Evolutionary conservation across 1,140 invertebrate genomes (phyloP), one percentile per base, ranked within the genome.

Genomic region (Ptiloglossa arizonensis): DNA sequence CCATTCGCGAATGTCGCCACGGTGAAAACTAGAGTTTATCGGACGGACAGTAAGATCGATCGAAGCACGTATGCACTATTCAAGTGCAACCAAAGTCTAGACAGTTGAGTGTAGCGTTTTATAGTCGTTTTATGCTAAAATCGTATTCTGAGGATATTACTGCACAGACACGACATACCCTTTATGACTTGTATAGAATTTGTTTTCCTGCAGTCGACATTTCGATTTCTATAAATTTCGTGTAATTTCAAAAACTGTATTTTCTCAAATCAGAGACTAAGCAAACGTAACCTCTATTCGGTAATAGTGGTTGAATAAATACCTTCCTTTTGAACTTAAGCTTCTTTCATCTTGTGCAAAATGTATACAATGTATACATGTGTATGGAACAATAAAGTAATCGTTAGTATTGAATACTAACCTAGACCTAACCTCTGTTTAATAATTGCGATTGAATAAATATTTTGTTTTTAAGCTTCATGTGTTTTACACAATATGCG

Each of bases 1-100:
- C 41, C 54, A 24, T 48, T 68, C 66, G 64, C 64, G 32, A 44
- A 48, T 75, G 73, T 75, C 73, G 29, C 41, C 41, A 35, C 73
- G 64, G 52, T 69, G 64, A 63, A 67, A 69, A 76, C 67, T 81
- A 75, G 54, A 81, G 59, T 81, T 82, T 56, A 67, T 68, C 62
- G 67, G 62, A 77, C 22, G 41, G 50, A 69, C 62, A 4, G 76
- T 67, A 77, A 78, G 62, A 83, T 83, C 81, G 81, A 83, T 83
- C 67, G 60, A 64, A 50, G 32, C 29, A 64, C 22, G 38, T 69
- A 60, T 57, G 35, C 68, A 57, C 52, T 29, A 48, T 69, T 71
- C 72, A 66, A 60, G 52, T 68, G 78, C 35, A 44, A 48, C 29
- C 54, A 27, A n/a, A 72, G 48, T 77, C 63, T 70, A 73, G 68